Conservation (phyloP, 1,140 invertebrate genomes). For the Procambarus clarkii region DNA sequence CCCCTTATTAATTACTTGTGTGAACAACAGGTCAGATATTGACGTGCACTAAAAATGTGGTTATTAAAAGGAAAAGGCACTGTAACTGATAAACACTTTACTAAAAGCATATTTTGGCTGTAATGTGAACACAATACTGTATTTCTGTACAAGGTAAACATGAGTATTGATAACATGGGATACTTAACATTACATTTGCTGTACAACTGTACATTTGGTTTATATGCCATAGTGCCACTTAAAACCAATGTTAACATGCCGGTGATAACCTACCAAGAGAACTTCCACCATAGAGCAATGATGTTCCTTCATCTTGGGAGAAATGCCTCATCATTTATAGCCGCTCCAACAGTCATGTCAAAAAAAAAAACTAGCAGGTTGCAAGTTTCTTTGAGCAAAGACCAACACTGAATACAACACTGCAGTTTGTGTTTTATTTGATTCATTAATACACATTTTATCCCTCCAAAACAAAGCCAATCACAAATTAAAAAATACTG, state of each 20-base stretch:
- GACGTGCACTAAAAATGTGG: too few relatives aligned
- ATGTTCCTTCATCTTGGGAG: not conserved
- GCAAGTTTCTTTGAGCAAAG: slow-evolving; percentile 1
- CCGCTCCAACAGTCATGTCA: not conserved
- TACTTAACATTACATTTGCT: slow-evolving; percentile 14
- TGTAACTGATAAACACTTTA: not conserved
- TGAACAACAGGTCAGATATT: too few relatives aligned
- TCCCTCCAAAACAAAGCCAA: too few relatives aligned
- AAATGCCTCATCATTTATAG: not conserved
- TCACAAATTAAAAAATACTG: too few relatives aligned
- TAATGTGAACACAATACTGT: slow-evolving; percentile 4
- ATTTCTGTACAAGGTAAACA: slow-evolving; percentile 12
- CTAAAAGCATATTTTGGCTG: slow-evolving; percentile 5
- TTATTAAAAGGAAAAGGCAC: not conserved
- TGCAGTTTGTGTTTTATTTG: not conserved
- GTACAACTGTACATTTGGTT: slow-evolving; percentile 15
- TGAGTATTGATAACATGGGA: slow-evolving; percentile 6
- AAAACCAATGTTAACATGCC: not conserved
- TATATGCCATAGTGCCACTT: not conserved
- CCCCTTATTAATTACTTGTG: too few relatives aligned
- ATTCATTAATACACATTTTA: not conserved
- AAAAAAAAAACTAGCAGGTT: not conserved
- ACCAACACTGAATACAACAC: not conserved
- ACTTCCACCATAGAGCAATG: not conserved
- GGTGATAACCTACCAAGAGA: not conserved